Evolutionary conservation across 2,888 invertebrate genomes (phyloP).

Genomic region (Eupithecia vulgata): DNA sequence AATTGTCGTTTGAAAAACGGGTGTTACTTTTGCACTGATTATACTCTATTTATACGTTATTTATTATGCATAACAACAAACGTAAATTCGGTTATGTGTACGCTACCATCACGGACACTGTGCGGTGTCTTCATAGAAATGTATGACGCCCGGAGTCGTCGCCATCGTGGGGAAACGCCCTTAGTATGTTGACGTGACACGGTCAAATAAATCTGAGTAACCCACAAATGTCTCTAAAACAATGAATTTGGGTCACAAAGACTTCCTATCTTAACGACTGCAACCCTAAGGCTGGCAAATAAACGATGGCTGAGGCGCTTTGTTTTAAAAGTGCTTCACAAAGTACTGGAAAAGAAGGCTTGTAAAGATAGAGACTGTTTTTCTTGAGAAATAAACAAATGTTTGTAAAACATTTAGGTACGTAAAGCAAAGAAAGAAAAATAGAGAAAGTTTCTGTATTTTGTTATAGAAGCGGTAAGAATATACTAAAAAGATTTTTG

Average conservation of each 20-base stretch:
- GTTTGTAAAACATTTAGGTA: not conserved
- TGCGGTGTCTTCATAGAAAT: too few species aligned
- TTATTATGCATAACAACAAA: too few species aligned
- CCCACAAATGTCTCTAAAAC: not conserved
- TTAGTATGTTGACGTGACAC: not conserved
- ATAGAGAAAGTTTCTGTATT: not conserved
- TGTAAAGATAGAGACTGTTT: conserved; percentile 1
- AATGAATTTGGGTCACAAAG: conserved; percentile 23
- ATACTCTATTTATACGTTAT: too few species aligned
- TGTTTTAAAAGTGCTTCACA: conserved; percentile 23
- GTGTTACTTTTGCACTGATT: too few species aligned
- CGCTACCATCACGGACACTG: too few species aligned
- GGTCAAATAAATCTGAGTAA: not conserved
- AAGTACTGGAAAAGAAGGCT: conserved; percentile 11
- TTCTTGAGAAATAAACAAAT: conserved; percentile 5
- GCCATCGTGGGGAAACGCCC: too few species aligned
- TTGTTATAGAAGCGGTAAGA: not conserved
- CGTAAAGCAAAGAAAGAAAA: not conserved
- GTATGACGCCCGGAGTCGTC: too few species aligned
- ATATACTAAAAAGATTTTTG: not conserved
- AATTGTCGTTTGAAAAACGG: too few species aligned
- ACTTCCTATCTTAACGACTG: conserved; percentile 23
- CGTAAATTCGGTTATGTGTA: too few species aligned
- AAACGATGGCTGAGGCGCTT: conserved; percentile 2
- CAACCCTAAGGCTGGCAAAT: conserved; percentile 19